Evolutionary conservation across 1,140 invertebrate species (phyloP).

Genomic region (Ceratosolen solmsi): DNA sequence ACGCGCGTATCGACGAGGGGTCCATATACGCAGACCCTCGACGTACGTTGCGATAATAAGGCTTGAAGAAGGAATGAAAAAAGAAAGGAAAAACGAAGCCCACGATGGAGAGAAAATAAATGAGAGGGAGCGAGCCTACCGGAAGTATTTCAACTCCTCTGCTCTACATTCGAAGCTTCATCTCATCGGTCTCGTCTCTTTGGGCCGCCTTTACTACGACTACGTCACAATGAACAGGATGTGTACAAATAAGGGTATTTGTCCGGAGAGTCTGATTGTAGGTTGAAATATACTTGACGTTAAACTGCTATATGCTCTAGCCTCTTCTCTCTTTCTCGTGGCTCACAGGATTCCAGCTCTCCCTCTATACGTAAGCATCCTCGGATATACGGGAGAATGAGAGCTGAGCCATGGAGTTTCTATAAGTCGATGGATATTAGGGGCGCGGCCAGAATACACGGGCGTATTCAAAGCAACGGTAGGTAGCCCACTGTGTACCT

Average conservation of each 20-base stretch:
- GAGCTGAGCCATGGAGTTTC: neutral
- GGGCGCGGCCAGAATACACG: constrained; percentile 11
- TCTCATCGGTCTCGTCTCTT: constrained; percentile 42
- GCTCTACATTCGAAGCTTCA: constrained; percentile 16
- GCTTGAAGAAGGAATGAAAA: neutral
- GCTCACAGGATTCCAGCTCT: neutral
- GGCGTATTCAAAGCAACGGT: neutral
- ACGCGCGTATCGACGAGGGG: constrained; percentile 37
- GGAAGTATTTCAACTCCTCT: constrained; percentile 20
- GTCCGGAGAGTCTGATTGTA: constrained; percentile 67
- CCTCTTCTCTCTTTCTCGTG: constrained; percentile 1
- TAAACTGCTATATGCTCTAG: constrained; percentile 56
- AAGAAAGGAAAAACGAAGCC: neutral
- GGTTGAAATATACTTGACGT: constrained; percentile 68
- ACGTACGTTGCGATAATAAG: neutral
- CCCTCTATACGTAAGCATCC: neutral
- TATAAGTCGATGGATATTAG: constrained; percentile 24
- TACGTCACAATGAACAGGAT: constrained; percentile 72
- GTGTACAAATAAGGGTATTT: constrained; percentile 74
- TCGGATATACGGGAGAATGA: neutral
- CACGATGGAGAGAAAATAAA: constrained; percentile 17
- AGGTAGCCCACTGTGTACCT: neutral
- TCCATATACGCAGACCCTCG: constrained; percentile 4
- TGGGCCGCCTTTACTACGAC: constrained; percentile 4
- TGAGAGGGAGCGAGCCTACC: constrained; percentile 32